phyloP scores from a whole-genome alignment of 2,113 vertebrate genomes.

The Zingel zingel region DNA sequence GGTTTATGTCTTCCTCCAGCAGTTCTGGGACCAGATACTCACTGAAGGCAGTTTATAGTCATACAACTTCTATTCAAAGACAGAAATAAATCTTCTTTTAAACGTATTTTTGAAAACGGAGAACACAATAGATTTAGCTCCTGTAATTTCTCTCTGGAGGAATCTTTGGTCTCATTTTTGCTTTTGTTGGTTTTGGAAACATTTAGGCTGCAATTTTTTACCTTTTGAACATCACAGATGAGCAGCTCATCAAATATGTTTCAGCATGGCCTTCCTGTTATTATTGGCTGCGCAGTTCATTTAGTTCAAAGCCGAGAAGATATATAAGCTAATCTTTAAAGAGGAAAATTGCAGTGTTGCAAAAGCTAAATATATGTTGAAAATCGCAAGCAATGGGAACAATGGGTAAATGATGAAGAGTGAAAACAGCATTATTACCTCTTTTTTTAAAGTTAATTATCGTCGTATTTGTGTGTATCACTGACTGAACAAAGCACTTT shows the following conservation, averaged over 20 bases:
- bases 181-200: conserved; percentile 32
- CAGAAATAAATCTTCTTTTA: conserved; percentile 46
- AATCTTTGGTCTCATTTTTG: conserved; percentile 35
- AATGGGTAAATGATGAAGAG: background rate
- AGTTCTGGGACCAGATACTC: conserved; percentile 52
- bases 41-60: conserved; percentile 58
- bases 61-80: conserved; percentile 45
- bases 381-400: background rate
- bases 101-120: conserved; percentile 36
- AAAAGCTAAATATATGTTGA: background rate
- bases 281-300: conserved; percentile 9
- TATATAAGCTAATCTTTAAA: conserved; percentile 11
- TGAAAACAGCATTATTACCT: background rate
- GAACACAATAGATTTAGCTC: conserved; percentile 24
- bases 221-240: background rate
- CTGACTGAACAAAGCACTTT: too few species aligned
- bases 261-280: background rate
- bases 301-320: conserved; percentile 20
- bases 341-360: background rate
- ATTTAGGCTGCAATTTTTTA: conserved; percentile 9
- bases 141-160: conserved; percentile 40
- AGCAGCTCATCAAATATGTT: background rate
- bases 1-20: conserved; percentile 53
- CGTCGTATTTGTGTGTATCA: too few species aligned
- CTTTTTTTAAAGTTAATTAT: too few species aligned